phyloP scores from a whole-genome alignment of 23 tunicate species.

The Diplosoma virens region DNA sequence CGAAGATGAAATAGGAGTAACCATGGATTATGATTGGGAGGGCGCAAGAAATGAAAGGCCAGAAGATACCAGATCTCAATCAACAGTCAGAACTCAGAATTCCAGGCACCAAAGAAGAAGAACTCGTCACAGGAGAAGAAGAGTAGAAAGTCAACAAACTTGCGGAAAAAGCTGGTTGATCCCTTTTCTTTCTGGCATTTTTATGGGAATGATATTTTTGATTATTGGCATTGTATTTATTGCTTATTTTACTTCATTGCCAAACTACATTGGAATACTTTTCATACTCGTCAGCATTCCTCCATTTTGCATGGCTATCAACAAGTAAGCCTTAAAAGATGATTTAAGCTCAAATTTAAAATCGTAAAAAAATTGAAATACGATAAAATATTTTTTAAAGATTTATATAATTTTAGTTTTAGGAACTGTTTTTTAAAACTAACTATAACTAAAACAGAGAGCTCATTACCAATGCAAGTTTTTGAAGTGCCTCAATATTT shows the following conservation, averaged over 20 bases:
- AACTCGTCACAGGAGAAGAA: neutral
- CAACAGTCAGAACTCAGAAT: neutral
- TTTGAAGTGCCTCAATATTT: too few species aligned
- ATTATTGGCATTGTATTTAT: slow-evolving; percentile 72
- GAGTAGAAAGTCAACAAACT: neutral
- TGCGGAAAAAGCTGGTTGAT: slow-evolving; percentile 49
- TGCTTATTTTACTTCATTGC: slow-evolving; percentile 24
- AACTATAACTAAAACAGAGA: too few species aligned
- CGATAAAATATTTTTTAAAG: too few species aligned
- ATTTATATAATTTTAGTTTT: too few species aligned
- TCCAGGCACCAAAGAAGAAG: neutral
- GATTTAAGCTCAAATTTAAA: too few species aligned
- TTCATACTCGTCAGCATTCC: slow-evolving; percentile 65
- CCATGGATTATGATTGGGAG: slow-evolving; percentile 44
- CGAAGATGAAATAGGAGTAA: slow-evolving; percentile 49
- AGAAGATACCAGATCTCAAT: neutral
- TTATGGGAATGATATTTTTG: slow-evolving; percentile 62
- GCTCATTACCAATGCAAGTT: too few species aligned
- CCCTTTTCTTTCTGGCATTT: slow-evolving; percentile 57
- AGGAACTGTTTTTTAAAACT: too few species aligned
- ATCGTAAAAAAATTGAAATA: too few species aligned
- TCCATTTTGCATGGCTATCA: slow-evolving; percentile 20
- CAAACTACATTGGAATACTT: slow-evolving; percentile 71
- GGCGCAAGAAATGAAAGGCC: too few species aligned
- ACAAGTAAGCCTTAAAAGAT: too few species aligned